Evolutionary conservation across 2,888 invertebrate species (phyloP).

Genomic region (Schizotus pectinicornis): DNA sequence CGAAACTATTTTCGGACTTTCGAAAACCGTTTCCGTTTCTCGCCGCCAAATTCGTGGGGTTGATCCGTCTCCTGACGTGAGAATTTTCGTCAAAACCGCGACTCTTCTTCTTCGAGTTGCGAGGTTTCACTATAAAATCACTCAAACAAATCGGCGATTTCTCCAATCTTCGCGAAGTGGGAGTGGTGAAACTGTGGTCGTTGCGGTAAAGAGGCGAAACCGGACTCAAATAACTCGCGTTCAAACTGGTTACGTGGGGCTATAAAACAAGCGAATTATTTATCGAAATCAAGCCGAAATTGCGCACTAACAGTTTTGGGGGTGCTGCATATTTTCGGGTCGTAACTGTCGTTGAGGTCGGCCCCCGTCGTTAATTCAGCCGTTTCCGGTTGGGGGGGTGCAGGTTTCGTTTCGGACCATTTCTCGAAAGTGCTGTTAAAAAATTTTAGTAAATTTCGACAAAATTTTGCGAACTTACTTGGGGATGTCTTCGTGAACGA

Average conservation of each 20-base stretch:
- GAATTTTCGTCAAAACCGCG: background rate
- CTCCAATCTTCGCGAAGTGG: conserved; percentile 31
- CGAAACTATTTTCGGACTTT: conserved; percentile 46
- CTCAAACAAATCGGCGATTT: conserved; percentile 49
- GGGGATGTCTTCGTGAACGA: conserved; percentile 50
- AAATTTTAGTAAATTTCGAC: conserved; percentile 13
- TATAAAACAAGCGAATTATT: conserved; percentile 8
- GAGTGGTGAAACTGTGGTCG: conserved; percentile 33
- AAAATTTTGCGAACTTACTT: conserved; percentile 41
- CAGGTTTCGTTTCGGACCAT: background rate
- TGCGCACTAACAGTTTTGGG: conserved; percentile 37
- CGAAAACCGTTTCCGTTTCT: conserved; percentile 36
- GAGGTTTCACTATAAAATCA: conserved; percentile 50
- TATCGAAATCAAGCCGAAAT: too few relatives aligned
- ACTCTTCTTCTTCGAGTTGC: conserved; percentile 44
- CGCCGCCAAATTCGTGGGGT: conserved; percentile 60
- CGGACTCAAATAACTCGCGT: conserved; percentile 40
- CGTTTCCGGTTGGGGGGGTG: conserved; percentile 2
- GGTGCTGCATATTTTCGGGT: conserved; percentile 31
- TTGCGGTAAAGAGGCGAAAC: conserved; percentile 48
- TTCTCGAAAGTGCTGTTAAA: background rate
- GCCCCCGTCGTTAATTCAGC: conserved; percentile 7
- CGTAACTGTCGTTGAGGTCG: background rate
- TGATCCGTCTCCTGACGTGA: conserved; percentile 56
- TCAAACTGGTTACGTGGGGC: conserved; percentile 16